These are phyloP conservation scores for Gorsachius magnificus DNA, from an alignment of 2,797 vertebrate genomes.

Conservation along the genomic window DNA sequence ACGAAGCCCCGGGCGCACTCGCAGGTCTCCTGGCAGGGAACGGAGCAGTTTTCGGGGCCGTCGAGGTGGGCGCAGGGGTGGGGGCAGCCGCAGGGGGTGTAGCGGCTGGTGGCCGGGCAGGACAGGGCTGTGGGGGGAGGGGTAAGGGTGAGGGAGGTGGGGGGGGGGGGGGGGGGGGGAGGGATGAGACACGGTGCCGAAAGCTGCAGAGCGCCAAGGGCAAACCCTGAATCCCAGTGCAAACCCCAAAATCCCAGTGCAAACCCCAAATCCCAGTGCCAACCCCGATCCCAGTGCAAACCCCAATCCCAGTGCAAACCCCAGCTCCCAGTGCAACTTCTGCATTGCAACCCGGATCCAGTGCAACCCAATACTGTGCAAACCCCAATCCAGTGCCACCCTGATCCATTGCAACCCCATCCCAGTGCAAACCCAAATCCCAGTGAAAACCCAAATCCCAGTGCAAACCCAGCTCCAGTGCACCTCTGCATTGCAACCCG, in stretches of 20 bases:
- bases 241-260: too few relatives aligned
- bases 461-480: too few relatives aligned
- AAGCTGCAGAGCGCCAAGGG: background rate
- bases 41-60: background rate
- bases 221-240: too few relatives aligned
- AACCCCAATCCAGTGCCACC: too few relatives aligned
- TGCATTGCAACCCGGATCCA: background rate
- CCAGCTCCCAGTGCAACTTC: too few relatives aligned
- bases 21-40: background rate
- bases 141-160: too few relatives aligned
- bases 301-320: too few relatives aligned
- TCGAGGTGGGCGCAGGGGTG: background rate
- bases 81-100: background rate
- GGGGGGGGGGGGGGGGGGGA: too few relatives aligned
- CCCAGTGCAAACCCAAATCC: background rate
- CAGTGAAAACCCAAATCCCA: background rate
- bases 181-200: too few relatives aligned
- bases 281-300: too few relatives aligned
- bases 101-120: background rate
- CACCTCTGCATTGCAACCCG: background rate
- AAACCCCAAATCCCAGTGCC: too few relatives aligned
- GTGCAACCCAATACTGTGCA: background rate
- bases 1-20: background rate
- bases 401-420: too few relatives aligned
- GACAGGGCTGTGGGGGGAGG: background rate